Evolutionary conservation across 2,888 invertebrate genomes (phyloP).

Genomic region (Ormyrus rosae): DNA sequence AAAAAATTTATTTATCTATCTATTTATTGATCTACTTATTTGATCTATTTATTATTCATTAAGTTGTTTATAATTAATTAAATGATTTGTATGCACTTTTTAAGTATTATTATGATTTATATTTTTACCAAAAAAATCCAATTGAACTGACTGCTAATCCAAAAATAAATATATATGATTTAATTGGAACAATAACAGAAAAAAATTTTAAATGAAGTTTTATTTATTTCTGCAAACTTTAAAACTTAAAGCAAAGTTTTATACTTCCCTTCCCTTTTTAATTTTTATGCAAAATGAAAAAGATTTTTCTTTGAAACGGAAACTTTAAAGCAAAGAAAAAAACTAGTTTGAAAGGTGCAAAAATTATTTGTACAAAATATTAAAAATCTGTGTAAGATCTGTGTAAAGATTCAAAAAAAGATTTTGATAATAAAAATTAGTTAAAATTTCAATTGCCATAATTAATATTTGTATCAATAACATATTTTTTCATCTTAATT

Average conservation of each 20-base stretch:
- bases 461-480: too few species aligned
- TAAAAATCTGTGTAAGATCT: too few species aligned
- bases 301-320: too few species aligned
- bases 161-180: slow-evolving; percentile 22
- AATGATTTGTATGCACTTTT: slow-evolving; percentile 38
- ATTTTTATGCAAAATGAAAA: background rate
- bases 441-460: too few species aligned
- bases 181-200: slow-evolving; percentile 40
- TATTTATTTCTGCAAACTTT: slow-evolving; percentile 11
- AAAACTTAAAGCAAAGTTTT: too few species aligned
- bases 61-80: slow-evolving; percentile 34
- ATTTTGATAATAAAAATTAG: too few species aligned
- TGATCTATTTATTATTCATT: slow-evolving; percentile 28
- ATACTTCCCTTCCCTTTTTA: background rate
- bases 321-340: too few species aligned
- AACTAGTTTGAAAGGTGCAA: too few species aligned
- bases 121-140: slow-evolving; percentile 43
- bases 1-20: slow-evolving; percentile 37
- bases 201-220: slow-evolving; percentile 37
- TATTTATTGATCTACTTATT: slow-evolving; percentile 25
- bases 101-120: slow-evolving; percentile 39
- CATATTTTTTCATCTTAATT: too few species aligned
- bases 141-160: slow-evolving; percentile 36
- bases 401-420: too few species aligned
- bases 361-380: too few species aligned